These are phyloP conservation scores for Polypedilum pembai DNA, from an alignment of 1,140 invertebrate species.

Conservation along the genomic window DNA sequence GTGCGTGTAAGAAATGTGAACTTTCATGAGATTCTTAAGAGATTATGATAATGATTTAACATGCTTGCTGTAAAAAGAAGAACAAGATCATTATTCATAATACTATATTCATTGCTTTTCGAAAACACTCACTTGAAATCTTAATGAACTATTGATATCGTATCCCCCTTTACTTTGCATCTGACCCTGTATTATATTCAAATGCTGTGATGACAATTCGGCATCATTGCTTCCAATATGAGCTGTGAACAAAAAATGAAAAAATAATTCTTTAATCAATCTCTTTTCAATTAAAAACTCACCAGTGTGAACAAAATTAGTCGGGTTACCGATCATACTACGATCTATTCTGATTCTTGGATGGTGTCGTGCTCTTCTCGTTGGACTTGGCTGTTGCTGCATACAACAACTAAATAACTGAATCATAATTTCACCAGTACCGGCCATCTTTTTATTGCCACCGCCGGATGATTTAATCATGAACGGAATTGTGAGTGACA, in stretches of 20 bases:
- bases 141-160: slow-evolving; percentile 54
- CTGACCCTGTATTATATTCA: slow-evolving; percentile 71
- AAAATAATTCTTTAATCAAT: slow-evolving; percentile 10
- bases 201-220: slow-evolving; percentile 61
- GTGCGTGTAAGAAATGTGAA: too few relatives aligned
- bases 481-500: slow-evolving; percentile 16
- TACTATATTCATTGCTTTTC: not conserved
- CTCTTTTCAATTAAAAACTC: not conserved
- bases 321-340: slow-evolving; percentile 86
- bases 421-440: slow-evolving; percentile 68
- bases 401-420: slow-evolving; percentile 81
- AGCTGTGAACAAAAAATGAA: slow-evolving; percentile 35
- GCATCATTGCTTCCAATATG: slow-evolving; percentile 77
- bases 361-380: slow-evolving; percentile 51
- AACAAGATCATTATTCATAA: not conserved
- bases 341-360: slow-evolving; percentile 73
- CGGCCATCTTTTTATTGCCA: slow-evolving; percentile 51
- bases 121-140: slow-evolving; percentile 47
- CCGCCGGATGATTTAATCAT: slow-evolving; percentile 6
- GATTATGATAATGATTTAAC: not conserved
- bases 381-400: slow-evolving; percentile 58
- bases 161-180: slow-evolving; percentile 86
- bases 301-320: slow-evolving; percentile 87
- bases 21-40: not conserved
- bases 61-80: not conserved